Base-by-base conservation (phyloP, 92 coral and sea anemone species). In the Siderastrea radians region DNA sequence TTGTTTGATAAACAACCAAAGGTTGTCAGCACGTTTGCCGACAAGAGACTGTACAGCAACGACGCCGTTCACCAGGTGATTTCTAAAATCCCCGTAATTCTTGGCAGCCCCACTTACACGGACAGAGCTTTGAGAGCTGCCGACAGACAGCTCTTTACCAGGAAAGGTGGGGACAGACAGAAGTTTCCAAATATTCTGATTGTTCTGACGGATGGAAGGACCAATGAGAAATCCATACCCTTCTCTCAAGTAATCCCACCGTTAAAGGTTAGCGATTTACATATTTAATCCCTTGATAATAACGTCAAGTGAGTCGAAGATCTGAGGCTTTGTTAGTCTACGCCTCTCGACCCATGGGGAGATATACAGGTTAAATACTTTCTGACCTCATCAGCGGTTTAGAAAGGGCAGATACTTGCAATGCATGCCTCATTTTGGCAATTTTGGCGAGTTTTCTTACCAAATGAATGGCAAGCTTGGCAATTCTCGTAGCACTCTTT, bases 101-200 rank as follows among this genome's bases (percentile, higher is more conserved):
- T 78, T 15, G 69, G 57, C 6, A 2, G 0, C 8, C 19, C 72
- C 1, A 79, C 84, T 16, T 48, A 5, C 47, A 79, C 44, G 1
- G 84, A 79, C 60, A 79, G 59, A 38, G 84, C 84, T 2, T 52
- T 79, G 49, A 26, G 3, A 5, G 55, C 57, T 0, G 74, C 84
- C 19, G 17, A 17, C 11, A 17, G n/a, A 0, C 1, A 48, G 11
- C 73, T 79, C 3, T 79, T 64, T 49, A 79, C 84, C 15, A 49
- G 7, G 84, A 8, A 11, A 49, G 84, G 73, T 49, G 84, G 84
- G 59, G 84, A 79, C 72, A 48, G 84, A 17, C 84, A 61, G 11
- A 48, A 79, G 3, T 63, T 48, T 49, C 73, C 73, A 49, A 79
- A 79, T 50, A 61, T 48, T 4, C 48, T 79, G 26, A 49, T 79